Base-by-base conservation (phyloP, 2,888 invertebrate species). In the Prosopocoilus inquinatus region DNA sequence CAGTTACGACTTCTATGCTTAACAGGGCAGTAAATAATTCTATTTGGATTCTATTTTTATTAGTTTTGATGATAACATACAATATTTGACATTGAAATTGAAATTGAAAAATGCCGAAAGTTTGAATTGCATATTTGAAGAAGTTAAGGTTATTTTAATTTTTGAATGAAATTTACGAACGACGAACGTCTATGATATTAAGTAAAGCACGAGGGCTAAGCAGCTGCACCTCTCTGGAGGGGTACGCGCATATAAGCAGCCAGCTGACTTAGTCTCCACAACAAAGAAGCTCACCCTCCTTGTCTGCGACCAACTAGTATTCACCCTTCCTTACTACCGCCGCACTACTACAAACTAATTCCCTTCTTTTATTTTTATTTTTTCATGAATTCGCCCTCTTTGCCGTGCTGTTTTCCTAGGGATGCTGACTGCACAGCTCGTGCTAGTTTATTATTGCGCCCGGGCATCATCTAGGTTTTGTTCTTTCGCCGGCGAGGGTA, bases 211-310 rank as follows among this genome's bases (percentile, higher is more conserved):
- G 50, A 52, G 57, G 50, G 57, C 56, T 52, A 54, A 50, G 60
- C 70, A 70, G 70, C 70, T 70, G 70, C 70, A 69, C 60, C 64
- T 62, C 59, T 53, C 55, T 51, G 53, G 46, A 57, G 60, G 58
- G 58, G 62, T 62, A 59, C 44, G 55, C 55, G 57, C 57, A 57
- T 53, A 60, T 57, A 59, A 65, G 67, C 67, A 71, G 74, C 75
- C 75, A 75, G 75, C 76, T 76, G 76, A 76, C 76, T 76, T 76
- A 71, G 72, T 74, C 75, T 75, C 73, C 67, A 69, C 67, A 75
- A 76, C 75, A 76, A 76, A 75, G 75, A 75, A 73, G 70, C 57
- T 58, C 68, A 72, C 73, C 73, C 73, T 70, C 70, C 70, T 72
- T 72, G 53, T 64, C 62, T 69, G 51, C 51, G 56, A 58, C 62